Evolutionary conservation across 1,140 invertebrate genomes (phyloP).

Genomic region (Pollicipes pollicipes): DNA sequence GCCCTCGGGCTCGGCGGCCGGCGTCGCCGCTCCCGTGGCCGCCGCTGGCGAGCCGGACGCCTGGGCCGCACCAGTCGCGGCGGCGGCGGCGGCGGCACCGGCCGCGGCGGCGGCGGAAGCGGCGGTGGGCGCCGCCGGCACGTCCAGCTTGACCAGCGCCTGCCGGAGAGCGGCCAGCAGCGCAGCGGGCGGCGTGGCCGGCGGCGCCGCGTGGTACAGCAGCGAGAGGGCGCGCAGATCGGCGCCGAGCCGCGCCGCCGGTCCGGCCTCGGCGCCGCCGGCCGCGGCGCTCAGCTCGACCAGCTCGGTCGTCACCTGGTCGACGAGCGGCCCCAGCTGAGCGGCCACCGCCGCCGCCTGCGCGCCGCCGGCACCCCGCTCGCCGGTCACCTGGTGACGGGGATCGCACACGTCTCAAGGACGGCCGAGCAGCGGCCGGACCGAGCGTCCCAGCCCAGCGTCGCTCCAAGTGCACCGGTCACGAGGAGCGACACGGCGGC

Average conservation of each 20-base stretch:
- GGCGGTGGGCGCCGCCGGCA: neutral
- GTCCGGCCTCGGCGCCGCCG: neutral
- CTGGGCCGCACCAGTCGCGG: neutral
- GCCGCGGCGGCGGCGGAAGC: neutral
- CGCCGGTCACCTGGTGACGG: neutral
- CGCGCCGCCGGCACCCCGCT: neutral
- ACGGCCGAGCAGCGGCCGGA: too few relatives aligned
- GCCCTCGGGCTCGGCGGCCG: too few relatives aligned
- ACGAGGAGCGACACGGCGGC: too few relatives aligned
- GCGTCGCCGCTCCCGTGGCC: neutral
- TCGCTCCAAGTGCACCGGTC: too few relatives aligned
- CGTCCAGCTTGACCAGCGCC: neutral
- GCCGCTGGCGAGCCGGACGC: neutral
- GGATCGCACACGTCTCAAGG: neutral
- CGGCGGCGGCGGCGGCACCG: neutral
- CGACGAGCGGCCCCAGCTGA: neutral
- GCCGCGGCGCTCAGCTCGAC: neutral
- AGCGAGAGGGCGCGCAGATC: neutral
- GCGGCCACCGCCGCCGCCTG: neutral
- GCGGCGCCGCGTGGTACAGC: neutral
- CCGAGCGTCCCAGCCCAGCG: too few relatives aligned
- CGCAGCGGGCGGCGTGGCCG: neutral
- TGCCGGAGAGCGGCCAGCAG: neutral
- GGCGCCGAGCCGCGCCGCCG: neutral
- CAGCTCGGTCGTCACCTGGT: neutral